Evolutionary conservation across 2,113 vertebrate species (phyloP), one percentile per base, ranked within the genome.

Genomic region (Onychostoma macrolepis): DNA sequence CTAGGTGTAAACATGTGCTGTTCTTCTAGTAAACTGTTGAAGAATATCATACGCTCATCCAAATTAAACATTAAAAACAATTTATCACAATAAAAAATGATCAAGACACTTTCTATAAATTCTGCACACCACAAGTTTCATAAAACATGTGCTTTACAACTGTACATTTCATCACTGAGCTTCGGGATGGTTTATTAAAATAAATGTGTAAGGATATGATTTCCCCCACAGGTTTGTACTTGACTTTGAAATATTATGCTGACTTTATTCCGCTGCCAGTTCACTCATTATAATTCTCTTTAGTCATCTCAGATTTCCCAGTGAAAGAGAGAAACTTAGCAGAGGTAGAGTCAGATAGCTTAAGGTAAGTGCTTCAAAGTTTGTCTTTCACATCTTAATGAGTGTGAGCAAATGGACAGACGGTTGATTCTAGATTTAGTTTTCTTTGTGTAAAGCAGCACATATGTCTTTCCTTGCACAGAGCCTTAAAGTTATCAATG

Each of bases 271-370:
- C n/a, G 7, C 53, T 69, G 80, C 38, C 43, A 21, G 41, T 50
- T 65, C 26, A 30, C 61, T 83, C 63, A 83, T 83, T 83, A 81
- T 36, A 63, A 81, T 81, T 81, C 79, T 81, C 79, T 81, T 43
- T 63, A 80, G 78, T 41, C 78, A 4, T 81, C 79, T 65, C 79
- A 19, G 56, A 17, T 80, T 80, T 80, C 36, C 79, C 48, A 10
- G 48, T 12, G 56, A 65, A 58, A 56, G 30, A 53, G 7, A 33
- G 28, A 24, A 36, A 58, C 21, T 38, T n/a, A 41, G 53, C 78
- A 61, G 53, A 80, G 78, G 12, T 65, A 63, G 56, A 43, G 24
- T 81, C 9, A 10, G 24, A 65, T 28, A 19, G 36, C 58, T 74
- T 43, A 43, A 74, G 71, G 33, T 80, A 41, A 61, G 30, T 56